Percentiles rank a stretch among this genome's conserved stretches.
Evolutionary conservation across 2,888 invertebrate species (phyloP).

Genomic region (Congeria kusceri): DNA sequence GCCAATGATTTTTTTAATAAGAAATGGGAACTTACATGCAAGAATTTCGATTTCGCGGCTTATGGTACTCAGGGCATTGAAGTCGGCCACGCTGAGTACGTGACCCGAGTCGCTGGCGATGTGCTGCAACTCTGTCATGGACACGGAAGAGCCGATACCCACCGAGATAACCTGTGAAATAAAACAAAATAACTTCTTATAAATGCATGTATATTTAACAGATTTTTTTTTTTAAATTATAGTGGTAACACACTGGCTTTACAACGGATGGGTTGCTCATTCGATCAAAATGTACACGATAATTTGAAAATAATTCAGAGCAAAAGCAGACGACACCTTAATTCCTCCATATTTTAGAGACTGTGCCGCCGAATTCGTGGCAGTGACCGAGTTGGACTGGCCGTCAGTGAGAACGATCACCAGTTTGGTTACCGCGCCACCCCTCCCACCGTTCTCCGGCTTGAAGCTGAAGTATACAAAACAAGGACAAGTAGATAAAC

Average conservation of each 20-base stretch:
- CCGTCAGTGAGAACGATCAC: constrained; percentile 69
- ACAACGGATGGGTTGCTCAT: too few relatives aligned
- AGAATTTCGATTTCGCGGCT: constrained; percentile 63
- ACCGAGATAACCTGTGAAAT: constrained; percentile 63
- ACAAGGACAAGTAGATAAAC: too few relatives aligned
- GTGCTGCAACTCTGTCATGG: constrained; percentile 51
- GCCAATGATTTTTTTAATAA: too few relatives aligned
- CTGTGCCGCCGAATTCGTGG: constrained; percentile 55
- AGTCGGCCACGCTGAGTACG: constrained; percentile 66
- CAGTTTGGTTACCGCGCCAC: constrained; percentile 57
- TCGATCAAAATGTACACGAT: too few relatives aligned
- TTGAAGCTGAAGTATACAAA: constrained; percentile 57
- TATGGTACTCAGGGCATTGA: constrained; percentile 67
- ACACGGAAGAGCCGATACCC: constrained; percentile 65
- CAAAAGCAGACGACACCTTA: constrained; percentile 30
- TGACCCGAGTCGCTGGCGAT: constrained; percentile 67
- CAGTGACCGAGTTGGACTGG: constrained; percentile 48
- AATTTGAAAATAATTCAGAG: too few relatives aligned
- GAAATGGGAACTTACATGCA: constrained; percentile 57
- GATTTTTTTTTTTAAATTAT: too few relatives aligned
- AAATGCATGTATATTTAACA: too few relatives aligned
- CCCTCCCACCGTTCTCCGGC: constrained; percentile 60
- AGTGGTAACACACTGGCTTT: too few relatives aligned
- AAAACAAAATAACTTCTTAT: too few relatives aligned
- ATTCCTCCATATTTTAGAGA: constrained; percentile 58